Evolutionary conservation across 2,888 invertebrate genomes (phyloP).

Genomic region (Eupithecia abbreviata): DNA sequence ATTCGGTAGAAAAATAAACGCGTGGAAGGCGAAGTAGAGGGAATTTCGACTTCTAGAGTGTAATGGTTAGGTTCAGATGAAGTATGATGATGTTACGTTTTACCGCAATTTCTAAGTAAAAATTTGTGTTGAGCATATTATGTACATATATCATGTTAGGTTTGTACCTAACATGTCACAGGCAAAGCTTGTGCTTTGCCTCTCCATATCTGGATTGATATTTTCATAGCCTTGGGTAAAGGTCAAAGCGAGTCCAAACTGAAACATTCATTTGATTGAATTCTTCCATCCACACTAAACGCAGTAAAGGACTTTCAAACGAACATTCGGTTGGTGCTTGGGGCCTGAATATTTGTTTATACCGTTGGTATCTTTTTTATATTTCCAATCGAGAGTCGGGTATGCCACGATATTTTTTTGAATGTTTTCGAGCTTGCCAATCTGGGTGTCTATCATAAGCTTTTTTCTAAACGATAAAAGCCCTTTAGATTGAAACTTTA

Average conservation of each 20-base stretch:
- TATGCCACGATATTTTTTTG: neutral
- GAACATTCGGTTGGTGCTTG: neutral
- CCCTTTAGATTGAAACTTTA: neutral
- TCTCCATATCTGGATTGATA: neutral
- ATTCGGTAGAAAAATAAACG: too few relatives aligned
- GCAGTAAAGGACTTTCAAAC: neutral
- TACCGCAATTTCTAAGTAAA: too few relatives aligned
- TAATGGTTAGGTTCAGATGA: too few relatives aligned
- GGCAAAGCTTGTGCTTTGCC: too few relatives aligned
- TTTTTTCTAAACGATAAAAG: neutral
- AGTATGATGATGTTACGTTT: too few relatives aligned
- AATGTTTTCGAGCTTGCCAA: neutral
- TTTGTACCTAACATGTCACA: too few relatives aligned
- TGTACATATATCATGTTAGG: too few relatives aligned
- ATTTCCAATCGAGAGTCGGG: neutral
- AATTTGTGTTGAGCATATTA: too few relatives aligned
- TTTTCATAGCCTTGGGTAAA: neutral
- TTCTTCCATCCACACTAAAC: neutral
- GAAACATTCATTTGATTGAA: neutral
- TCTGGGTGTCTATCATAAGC: neutral
- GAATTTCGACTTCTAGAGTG: too few relatives aligned
- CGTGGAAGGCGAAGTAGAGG: too few relatives aligned
- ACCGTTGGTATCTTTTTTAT: neutral
- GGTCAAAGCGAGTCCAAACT: neutral
- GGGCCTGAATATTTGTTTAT: neutral